Percentiles rank a stretch among this genome's conserved stretches.
Conservation (phyloP, 1,140 invertebrate species). For the Phthorimaea operculella region DNA sequence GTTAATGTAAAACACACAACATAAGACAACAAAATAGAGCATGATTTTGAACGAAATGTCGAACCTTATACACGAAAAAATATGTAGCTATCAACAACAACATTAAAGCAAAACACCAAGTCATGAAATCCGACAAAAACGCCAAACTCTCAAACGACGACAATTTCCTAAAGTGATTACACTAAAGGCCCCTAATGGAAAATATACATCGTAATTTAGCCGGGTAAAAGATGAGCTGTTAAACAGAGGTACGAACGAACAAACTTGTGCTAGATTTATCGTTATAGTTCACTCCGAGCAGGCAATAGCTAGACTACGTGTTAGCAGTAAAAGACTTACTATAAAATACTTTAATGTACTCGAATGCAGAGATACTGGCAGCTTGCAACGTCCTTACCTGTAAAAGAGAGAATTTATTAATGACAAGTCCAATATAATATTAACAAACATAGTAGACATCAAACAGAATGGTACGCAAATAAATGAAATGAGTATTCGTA, state of each 20-base stretch:
- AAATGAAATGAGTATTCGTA: no score
- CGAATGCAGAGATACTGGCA: conserved; percentile 7
- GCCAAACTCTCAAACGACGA: not conserved
- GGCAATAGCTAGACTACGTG: conserved; percentile 36
- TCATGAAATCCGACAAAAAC: no score
- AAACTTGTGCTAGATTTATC: conserved; percentile 41
- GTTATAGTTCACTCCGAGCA: conserved; percentile 44
- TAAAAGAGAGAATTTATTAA: conserved; percentile 25
- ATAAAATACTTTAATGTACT: conserved; percentile 27
- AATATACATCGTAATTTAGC: conserved; percentile 12
- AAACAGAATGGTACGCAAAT: no score
- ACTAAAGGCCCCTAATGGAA: conserved; percentile 1
- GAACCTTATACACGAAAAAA: no score
- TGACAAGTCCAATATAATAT: conserved; percentile 4
- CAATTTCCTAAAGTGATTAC: conserved; percentile 1
- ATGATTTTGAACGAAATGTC: no score
- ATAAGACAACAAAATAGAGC: no score
- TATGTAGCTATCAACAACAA: no score
- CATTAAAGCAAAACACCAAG: no score
- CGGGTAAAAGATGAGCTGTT: conserved; percentile 29
- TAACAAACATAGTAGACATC: no score
- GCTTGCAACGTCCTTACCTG: conserved; percentile 30
- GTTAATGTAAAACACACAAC: no score
- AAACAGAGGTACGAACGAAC: conserved; percentile 26
- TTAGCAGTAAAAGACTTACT: conserved; percentile 30